Evolutionary conservation across 2,888 invertebrate genomes (phyloP), one percentile per base, ranked within the genome.

Genomic region (Eupithecia insigniata): DNA sequence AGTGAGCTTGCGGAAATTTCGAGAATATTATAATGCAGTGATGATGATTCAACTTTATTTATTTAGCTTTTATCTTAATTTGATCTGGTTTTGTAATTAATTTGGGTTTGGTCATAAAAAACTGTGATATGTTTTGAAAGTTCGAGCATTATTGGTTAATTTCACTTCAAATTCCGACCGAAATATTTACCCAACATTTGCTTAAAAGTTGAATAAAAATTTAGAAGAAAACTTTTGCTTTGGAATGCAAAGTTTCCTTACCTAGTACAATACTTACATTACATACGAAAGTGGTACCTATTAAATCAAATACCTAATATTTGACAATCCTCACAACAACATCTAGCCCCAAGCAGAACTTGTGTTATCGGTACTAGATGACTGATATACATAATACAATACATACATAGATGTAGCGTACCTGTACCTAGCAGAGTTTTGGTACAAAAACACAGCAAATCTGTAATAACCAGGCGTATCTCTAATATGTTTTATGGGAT

Each of bases 1-100:
- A 83, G 88, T 92, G 91, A 91, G 87, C 81, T 88, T 90, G 92
- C 90, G 85, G 87, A 90, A 87, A 88, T 87, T 71, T 85, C 55
- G 80, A 66, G 75, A 81, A 80, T 77, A 76, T 78, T 81, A 83
- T 84, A 84, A 84, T 85, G 81, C 80, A 80, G 75, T 71, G 73
- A 80, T 71, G 73, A 80, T 82, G 82, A 84, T 83, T 84, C 81
- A 81, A 78, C 76, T 74, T 73, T 76, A 74, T 74, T 73, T 76
- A 66, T 79, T 81, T 76, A 69, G 76, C 78, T 73, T 69, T 71
- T 75, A 68, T 78, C 69, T 76, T 75, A 73, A 73, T 76, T 70
- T 77, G 74, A 75, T 70, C 71, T 74, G 60, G 69, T 75, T 80
- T 76, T 34, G 67, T 32, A 71, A 71, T 75, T 71, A 74, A 61